Base-by-base conservation (phyloP, 2,797 vertebrate genomes). In the Chrosomus eos region DNA sequence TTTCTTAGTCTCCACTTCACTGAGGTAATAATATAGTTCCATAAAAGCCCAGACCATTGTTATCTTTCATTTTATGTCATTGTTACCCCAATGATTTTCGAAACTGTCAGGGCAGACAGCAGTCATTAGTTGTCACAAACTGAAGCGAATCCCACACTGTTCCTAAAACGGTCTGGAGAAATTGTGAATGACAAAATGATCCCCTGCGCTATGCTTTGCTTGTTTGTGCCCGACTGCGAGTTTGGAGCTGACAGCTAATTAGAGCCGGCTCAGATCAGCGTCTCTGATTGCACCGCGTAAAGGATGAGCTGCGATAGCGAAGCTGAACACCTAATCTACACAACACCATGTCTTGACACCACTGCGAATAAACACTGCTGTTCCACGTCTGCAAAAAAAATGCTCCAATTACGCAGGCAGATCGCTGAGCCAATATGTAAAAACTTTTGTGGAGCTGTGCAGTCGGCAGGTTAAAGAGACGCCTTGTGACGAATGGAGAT, bases 311-410 rank as follows among this genome's bases (percentile, higher is more conserved):
- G 71, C n/a, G 87, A 86, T 88, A 89, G 86, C 73, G 76, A 71
- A 88, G 77, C 88, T 88, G 82, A 90, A 86, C 70, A 78, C 75
- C 82, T 90, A 90, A 90, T 90, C 88, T 85, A 78, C 72, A n/a
- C 83, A 84, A 81, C 85, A 62, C 81, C 66, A 11, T 83, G 85
- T 85, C 76, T 66, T n/a, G 23, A 78, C 70, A 53, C 67, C 21
- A 55, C 55, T 21, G 48, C 71, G 62, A 85, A 90, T 77, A 85
- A 86, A 87, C 81, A 74, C 80, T 43, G 82, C 55, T 66, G 31
- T 36, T 60, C 72, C 53, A 31, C 51, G 38, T 40, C 66, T 72
- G 36, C 68, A 70, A 31, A 16, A 68, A 19, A 33, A 36, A 5
- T 64, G 33, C 82, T 74, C 72, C 80, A 86, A 77, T 85, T 88